Evolutionary conservation across 2,888 invertebrate genomes (phyloP).

Genomic region (Drosophila bunnanda): DNA sequence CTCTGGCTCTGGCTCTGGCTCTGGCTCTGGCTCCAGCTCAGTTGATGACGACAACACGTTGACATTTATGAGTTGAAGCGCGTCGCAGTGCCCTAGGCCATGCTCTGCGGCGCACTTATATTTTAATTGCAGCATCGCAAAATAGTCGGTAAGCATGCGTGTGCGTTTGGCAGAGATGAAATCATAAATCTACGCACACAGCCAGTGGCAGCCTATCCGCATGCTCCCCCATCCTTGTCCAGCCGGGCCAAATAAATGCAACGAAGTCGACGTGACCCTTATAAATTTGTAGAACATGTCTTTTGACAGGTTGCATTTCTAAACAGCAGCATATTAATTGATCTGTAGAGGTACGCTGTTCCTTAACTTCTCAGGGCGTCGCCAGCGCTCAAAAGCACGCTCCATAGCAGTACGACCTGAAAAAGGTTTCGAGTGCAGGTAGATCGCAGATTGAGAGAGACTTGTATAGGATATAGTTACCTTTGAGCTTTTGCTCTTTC

Average conservation of each 20-base stretch:
- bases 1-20: neutral
- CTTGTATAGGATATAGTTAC: constrained; percentile 13
- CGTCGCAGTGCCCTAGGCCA: constrained; percentile 20
- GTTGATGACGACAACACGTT: constrained; percentile 56
- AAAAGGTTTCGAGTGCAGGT: too few species aligned
- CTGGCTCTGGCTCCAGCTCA: constrained; percentile 16
- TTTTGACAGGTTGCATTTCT: constrained; percentile 49
- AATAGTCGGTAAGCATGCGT: constrained; percentile 11
- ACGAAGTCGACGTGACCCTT: constrained; percentile 21
- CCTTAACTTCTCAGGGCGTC: constrained; percentile 2
- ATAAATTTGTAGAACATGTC: constrained; percentile 53
- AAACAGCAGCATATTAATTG: constrained; percentile 19
- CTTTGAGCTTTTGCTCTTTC: neutral
- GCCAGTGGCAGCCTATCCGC: constrained; percentile 10
- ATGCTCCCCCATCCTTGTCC: neutral
- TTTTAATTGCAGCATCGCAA: constrained; percentile 65
- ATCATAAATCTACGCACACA: constrained; percentile 48
- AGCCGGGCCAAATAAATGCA: constrained; percentile 2
- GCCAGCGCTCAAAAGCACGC: constrained; percentile 9
- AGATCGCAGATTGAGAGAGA: neutral
- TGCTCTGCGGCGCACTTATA: constrained; percentile 36
- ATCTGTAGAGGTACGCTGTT: neutral
- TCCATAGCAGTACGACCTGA: constrained; percentile 6
- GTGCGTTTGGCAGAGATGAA: constrained; percentile 42
- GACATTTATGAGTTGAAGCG: constrained; percentile 72